These are phyloP conservation scores for Brienomyrus longianalis DNA, from an alignment of 2,113 vertebrate species.

Conservation along the genomic window DNA sequence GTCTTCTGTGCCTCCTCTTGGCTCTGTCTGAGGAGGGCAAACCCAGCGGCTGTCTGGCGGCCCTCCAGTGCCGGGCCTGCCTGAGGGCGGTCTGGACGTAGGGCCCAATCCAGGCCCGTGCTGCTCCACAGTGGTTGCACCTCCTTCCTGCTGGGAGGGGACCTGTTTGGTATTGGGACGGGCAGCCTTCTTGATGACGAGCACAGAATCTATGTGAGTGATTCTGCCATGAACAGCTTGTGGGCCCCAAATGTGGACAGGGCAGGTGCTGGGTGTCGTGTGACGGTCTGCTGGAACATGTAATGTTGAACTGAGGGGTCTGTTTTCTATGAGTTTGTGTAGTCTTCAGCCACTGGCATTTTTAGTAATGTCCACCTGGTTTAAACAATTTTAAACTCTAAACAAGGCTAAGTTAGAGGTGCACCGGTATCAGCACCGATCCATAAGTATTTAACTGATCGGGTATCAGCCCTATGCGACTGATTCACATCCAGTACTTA, in stretches of 20 bases:
- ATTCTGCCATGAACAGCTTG: background rate
- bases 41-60: conserved; percentile 42
- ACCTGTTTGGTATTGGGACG: conserved; percentile 38
- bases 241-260: conserved; percentile 38
- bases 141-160: conserved; percentile 45
- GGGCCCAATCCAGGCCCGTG: conserved; percentile 30
- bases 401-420: background rate
- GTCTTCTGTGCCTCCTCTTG: conserved; percentile 36
- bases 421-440: too few relatives aligned
- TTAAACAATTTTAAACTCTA: background rate
- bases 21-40: conserved; percentile 35
- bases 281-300: background rate
- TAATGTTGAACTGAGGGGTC: background rate
- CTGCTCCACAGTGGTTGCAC: conserved; percentile 33
- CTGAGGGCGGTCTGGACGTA: conserved; percentile 41
- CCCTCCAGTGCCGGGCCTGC: conserved; percentile 49
- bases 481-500: too few relatives aligned
- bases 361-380: background rate
- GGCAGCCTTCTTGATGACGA: background rate
- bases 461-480: too few relatives aligned
- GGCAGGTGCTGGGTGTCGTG: background rate
- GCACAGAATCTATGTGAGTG: too few relatives aligned
- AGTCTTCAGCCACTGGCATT: background rate
- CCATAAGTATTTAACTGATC: too few relatives aligned
- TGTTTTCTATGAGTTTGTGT: background rate